phyloP scores from a whole-genome alignment of 1,140 invertebrate genomes.

The Anoplolepis gracilipes region DNA sequence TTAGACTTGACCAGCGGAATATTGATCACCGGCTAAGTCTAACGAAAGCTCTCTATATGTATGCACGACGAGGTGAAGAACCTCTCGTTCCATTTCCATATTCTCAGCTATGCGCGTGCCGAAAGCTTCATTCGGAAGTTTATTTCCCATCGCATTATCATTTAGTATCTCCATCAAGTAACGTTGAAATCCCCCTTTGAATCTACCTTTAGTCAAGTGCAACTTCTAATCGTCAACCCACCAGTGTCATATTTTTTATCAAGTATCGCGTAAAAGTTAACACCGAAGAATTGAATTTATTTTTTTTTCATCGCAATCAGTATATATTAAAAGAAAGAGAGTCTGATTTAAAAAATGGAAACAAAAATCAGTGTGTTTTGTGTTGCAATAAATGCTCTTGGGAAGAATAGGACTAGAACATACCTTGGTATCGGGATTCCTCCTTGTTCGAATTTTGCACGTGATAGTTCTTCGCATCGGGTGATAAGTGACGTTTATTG shows the following conservation, averaged over 20 bases:
- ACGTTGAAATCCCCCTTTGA: background rate
- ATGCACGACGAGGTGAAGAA: conserved; percentile 82
- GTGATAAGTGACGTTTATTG: conserved; percentile 73
- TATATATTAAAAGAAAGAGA: too few species aligned
- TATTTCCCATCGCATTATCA: conserved; percentile 39
- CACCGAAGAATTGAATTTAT: background rate
- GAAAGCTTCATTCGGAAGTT: conserved; percentile 13
- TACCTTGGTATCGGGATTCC: conserved; percentile 61
- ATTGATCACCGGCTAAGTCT: conserved; percentile 79
- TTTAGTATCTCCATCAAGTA: conserved; percentile 9
- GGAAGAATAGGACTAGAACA: too few species aligned
- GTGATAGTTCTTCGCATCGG: conserved; percentile 63
- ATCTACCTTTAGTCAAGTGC: background rate
- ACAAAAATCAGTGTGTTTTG: background rate
- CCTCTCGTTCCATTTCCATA: conserved; percentile 82
- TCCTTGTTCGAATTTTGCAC: conserved; percentile 40
- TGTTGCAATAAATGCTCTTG: background rate
- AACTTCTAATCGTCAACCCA: too few species aligned
- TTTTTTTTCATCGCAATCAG: background rate
- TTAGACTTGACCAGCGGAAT: conserved; percentile 78
- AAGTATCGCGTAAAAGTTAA: background rate
- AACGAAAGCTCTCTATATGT: conserved; percentile 66
- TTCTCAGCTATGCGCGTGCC: conserved; percentile 56
- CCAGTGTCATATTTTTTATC: background rate
- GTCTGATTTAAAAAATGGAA: background rate